phyloP scores from a whole-genome alignment of 2,888 invertebrate species.

The Lasioglossum pauxillum region DNA sequence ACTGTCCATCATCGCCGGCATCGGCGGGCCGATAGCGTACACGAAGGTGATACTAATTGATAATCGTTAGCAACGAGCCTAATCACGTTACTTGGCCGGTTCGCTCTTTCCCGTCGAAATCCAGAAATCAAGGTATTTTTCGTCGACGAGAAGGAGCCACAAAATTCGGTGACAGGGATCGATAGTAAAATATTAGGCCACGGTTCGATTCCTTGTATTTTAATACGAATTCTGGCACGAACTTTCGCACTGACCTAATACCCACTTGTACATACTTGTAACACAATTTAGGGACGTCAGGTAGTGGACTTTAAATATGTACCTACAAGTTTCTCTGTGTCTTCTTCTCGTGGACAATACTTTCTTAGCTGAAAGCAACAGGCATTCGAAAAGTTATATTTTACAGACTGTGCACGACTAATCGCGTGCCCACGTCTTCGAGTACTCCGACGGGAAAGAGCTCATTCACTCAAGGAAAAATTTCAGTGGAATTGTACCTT shows the following conservation, averaged over 20 bases:
- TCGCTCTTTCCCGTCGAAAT: not conserved
- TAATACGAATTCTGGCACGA: not conserved
- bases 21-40: conserved; percentile 79
- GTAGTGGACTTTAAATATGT: not conserved
- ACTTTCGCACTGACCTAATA: not conserved
- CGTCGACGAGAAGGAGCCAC: not conserved
- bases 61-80: not conserved
- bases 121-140: not conserved
- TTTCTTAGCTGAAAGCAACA: not conserved
- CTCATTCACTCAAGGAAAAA: not conserved
- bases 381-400: not conserved
- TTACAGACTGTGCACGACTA: not conserved
- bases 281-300: not conserved
- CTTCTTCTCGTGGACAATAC: not conserved
- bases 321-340: not conserved
- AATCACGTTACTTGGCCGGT: not conserved
- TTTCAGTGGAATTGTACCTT: not conserved
- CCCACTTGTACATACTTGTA: not conserved
- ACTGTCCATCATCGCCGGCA: conserved; percentile 77
- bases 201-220: not conserved
- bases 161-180: not conserved
- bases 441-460: not conserved
- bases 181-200: not conserved
- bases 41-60: conserved; percentile 78
- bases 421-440: not conserved